Evolutionary conservation across 2,888 invertebrate species (phyloP).

Genomic region (Mimachlamys varia): DNA sequence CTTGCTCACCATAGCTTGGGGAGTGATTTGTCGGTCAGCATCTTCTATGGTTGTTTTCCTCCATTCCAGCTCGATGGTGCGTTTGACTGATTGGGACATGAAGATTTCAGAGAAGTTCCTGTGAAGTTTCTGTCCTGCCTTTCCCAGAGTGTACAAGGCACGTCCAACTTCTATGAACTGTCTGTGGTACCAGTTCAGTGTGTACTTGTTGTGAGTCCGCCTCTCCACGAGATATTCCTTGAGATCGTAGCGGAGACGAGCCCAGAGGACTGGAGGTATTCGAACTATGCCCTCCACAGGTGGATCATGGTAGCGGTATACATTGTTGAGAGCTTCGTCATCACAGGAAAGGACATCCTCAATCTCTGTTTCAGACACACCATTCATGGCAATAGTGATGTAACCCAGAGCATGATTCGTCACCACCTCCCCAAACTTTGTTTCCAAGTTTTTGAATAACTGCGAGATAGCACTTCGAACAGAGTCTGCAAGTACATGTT

Average conservation of each 20-base stretch:
- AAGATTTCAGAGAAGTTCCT: conserved; percentile 68
- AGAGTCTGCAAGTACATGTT: conserved; percentile 60
- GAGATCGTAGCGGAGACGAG: conserved; percentile 73
- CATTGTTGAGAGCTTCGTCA: conserved; percentile 74
- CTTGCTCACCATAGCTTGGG: conserved; percentile 64
- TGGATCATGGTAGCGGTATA: conserved; percentile 78
- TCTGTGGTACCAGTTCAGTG: conserved; percentile 78
- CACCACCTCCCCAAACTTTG: conserved; percentile 70
- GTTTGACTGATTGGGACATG: conserved; percentile 68
- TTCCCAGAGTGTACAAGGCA: conserved; percentile 63
- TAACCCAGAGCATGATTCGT: conserved; percentile 72
- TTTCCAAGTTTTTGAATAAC: conserved; percentile 73
- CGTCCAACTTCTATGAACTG: conserved; percentile 76
- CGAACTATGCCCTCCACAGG: conserved; percentile 76
- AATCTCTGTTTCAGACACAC: conserved; percentile 76
- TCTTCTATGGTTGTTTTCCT: conserved; percentile 68
- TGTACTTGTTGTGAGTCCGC: conserved; percentile 72
- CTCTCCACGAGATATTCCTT: conserved; percentile 76
- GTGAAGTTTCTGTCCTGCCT: conserved; percentile 64
- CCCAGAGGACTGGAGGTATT: conserved; percentile 76
- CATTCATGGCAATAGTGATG: conserved; percentile 75
- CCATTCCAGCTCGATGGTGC: conserved; percentile 67
- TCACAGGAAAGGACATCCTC: conserved; percentile 79
- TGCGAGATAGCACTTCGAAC: conserved; percentile 71
- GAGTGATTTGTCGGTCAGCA: conserved; percentile 76